A percentile compares a stretch with the other conserved stretches of the same genome.
Conservation (phyloP, 64 coral and sea anemone genomes). For the Montipora efflorescens region DNA sequence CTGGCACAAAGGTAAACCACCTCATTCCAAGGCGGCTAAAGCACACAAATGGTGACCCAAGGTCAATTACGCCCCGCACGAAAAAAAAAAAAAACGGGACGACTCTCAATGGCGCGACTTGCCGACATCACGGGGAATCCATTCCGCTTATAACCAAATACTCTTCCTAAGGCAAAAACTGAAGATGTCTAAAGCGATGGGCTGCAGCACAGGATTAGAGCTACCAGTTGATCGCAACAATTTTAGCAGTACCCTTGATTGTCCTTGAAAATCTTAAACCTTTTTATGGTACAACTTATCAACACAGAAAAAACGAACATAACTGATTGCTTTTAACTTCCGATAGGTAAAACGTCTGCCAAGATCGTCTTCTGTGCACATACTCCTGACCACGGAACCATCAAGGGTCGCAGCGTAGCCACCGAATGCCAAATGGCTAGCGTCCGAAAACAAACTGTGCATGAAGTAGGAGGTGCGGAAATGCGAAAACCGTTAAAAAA, state of each 20-base stretch:
- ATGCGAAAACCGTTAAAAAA: constrained; percentile 32
- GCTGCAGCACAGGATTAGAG: background rate
- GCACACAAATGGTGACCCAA: constrained; percentile 2
- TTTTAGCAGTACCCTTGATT: too few relatives aligned
- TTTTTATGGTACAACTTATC: background rate
- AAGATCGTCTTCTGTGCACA: background rate
- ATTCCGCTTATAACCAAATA: background rate
- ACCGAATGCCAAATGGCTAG: constrained; percentile 29
- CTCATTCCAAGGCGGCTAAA: background rate
- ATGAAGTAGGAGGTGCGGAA: constrained; percentile 3
- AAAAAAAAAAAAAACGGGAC: background rate
- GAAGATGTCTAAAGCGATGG: constrained; percentile 26
- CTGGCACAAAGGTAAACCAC: background rate
- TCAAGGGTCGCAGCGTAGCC: constrained; percentile 16
- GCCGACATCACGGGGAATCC: constrained; percentile 5
- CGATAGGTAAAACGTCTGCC: constrained; percentile 27
- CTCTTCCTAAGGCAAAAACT: background rate
- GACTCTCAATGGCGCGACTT: background rate
- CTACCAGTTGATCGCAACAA: background rate
- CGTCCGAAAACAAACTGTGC: constrained; percentile 11
- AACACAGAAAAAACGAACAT: background rate
- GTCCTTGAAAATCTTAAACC: background rate
- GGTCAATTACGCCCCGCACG: background rate
- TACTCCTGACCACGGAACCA: constrained; percentile 18
- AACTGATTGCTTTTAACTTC: constrained; percentile 17